Base-by-base conservation (phyloP, 2,113 vertebrate species). In the Phoenicopterus ruber region DNA sequence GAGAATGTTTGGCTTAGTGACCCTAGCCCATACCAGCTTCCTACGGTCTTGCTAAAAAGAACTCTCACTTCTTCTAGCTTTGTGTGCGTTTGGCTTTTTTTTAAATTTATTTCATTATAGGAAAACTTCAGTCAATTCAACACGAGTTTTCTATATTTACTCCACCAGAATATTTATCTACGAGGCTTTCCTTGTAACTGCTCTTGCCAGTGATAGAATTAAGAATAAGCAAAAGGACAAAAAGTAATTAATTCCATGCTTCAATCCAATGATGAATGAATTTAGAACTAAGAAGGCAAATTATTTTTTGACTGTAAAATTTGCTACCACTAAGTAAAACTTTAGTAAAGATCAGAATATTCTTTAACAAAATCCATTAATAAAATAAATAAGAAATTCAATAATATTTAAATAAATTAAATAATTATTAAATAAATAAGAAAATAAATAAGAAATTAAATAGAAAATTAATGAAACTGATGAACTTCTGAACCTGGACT, bases 261-360 rank as follows among this genome's bases (percentile, higher is more conserved):
- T 77, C 42, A 40, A 6, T 38, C 16, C 13, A 13, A 44, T 26
- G 13, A 36, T 32, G 3, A 86, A 83, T 49, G 1, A 44, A 57
- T 78, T 76, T 54, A 49, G 26, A 91, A 34, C n/a, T 46, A 55
- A 67, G 58, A 72, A 63, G 19, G 15, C 29, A 63, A 92, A 94
- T 79, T 86, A 82, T 59, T 93, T 95, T 96, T 93, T 86, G 91
- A n/a, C 44, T 86, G 72, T 82, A 81, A 90, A 83, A 88, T 87
- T 96, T 38, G 6, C 7, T 83, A 44, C 25, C 17, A 55, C 38
- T 82, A 83, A 86, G 32, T 78, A 93, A 93, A 96, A 69, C 42
- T 94, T 74, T 50, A 87, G 31, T 44, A 90, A 95, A 80, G 22
- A 90, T 86, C 49, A 59, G 80, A 95, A 91, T 84, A 88, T 57